phyloP scores from a whole-genome alignment of 2,113 vertebrate species.

The Osmerus eperlanus region DNA sequence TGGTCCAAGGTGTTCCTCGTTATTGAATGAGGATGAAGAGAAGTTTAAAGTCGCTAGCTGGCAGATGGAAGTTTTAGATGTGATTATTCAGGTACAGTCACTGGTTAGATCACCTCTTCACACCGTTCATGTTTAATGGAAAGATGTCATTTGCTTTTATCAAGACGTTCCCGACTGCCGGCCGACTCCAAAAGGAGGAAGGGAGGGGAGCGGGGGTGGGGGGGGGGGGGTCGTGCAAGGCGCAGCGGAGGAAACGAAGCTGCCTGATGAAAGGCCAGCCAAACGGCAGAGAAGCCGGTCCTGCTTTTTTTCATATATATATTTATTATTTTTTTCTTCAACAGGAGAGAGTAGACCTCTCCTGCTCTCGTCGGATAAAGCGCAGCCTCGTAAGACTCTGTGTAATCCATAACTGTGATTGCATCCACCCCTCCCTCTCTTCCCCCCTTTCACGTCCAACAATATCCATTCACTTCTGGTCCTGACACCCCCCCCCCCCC shows the following conservation, averaged over 20 bases:
- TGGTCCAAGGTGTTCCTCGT: neutral
- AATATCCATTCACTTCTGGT: slow-evolving; percentile 11
- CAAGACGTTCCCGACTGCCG: slow-evolving; percentile 32
- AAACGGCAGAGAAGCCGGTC: slow-evolving; percentile 22
- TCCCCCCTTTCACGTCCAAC: slow-evolving; percentile 11
- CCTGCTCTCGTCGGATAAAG: slow-evolving; percentile 37
- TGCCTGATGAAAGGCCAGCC: slow-evolving; percentile 34
- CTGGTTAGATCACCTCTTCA: slow-evolving; percentile 1
- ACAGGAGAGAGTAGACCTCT: slow-evolving; percentile 18
- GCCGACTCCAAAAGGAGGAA: slow-evolving; percentile 17
- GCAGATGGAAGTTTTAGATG: neutral
- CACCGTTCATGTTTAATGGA: slow-evolving; percentile 18
- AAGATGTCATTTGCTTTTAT: slow-evolving; percentile 30
- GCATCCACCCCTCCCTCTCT: slow-evolving; percentile 37
- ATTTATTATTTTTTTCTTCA: neutral
- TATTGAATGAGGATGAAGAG: neutral
- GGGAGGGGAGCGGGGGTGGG: slow-evolving; percentile 12
- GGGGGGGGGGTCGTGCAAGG: neutral
- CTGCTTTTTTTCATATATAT: neutral
- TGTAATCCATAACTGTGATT: slow-evolving; percentile 56
- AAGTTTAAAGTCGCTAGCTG: neutral
- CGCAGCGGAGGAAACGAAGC: neutral
- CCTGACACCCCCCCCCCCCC: neutral
- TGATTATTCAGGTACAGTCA: slow-evolving; percentile 2
- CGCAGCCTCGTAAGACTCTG: slow-evolving; percentile 26